Conservation (phyloP, 2,888 invertebrate species). For the Cephus sareptanus region DNA sequence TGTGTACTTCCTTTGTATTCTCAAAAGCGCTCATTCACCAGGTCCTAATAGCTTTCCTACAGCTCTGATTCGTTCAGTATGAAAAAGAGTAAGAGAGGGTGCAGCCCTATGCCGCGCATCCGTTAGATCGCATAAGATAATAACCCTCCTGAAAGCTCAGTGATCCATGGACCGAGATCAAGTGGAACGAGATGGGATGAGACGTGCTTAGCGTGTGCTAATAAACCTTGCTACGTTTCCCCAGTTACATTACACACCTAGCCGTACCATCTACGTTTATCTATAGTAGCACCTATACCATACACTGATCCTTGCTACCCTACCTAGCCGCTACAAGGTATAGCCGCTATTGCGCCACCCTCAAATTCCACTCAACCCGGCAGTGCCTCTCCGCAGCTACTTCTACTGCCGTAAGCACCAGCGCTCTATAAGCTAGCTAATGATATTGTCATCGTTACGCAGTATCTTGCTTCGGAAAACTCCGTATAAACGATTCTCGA, state of each 20-base stretch:
- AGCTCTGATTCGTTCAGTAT: neutral
- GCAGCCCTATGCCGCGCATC: slow-evolving; percentile 37
- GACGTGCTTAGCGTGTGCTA: slow-evolving; percentile 55
- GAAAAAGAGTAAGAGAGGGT: neutral
- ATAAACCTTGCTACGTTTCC: slow-evolving; percentile 62
- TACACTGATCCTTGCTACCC: neutral
- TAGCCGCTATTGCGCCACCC: neutral
- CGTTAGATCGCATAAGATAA: slow-evolving; percentile 60
- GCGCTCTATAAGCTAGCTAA: slow-evolving; percentile 39
- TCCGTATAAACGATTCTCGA: slow-evolving; percentile 38
- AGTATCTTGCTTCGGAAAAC: slow-evolving; percentile 52
- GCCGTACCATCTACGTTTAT: slow-evolving; percentile 15
- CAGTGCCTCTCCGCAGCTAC: slow-evolving; percentile 12
- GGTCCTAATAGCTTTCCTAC: neutral
- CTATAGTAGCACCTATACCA: neutral
- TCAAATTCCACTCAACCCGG: slow-evolving; percentile 10
- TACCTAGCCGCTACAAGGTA: neutral
- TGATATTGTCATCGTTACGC: slow-evolving; percentile 59
- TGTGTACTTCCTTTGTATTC: neutral
- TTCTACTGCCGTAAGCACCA: neutral
- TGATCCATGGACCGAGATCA: slow-evolving; percentile 59
- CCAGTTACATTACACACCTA: slow-evolving; percentile 53
- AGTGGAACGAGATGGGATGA: slow-evolving; percentile 58
- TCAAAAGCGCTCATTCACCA: neutral
- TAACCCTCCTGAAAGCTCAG: slow-evolving; percentile 61